phyloP scores from a whole-genome alignment of 2,113 vertebrate genomes.

The Brachyhypopomus gauderio region DNA sequence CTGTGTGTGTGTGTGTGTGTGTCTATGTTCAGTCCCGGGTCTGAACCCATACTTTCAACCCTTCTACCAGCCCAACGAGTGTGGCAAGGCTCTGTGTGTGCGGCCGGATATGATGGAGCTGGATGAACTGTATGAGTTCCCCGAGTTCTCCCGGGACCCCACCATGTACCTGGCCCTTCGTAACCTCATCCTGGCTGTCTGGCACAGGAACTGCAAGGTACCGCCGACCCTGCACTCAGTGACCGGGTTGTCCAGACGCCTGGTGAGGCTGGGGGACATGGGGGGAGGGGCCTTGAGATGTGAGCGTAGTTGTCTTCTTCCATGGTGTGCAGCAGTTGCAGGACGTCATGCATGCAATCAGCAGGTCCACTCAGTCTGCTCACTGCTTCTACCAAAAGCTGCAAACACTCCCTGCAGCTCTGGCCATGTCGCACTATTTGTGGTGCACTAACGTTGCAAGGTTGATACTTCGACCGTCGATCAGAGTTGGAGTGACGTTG shows the following conservation, averaged over 20 bases:
- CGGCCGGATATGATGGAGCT: conserved; percentile 97
- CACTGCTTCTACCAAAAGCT: too few species aligned
- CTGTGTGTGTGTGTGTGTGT: conserved; percentile 5
- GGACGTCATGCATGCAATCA: too few species aligned
- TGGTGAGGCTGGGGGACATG: too few species aligned
- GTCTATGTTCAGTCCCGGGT: conserved; percentile 77
- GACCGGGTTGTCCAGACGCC: too few species aligned
- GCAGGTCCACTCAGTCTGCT: too few species aligned
- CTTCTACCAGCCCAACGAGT: conserved; percentile 97
- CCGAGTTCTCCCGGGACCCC: conserved; percentile 94
- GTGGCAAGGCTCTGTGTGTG: conserved; percentile 95
- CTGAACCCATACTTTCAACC: conserved; percentile 95
- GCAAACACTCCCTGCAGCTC: too few species aligned
- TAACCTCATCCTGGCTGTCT: conserved; percentile 93
- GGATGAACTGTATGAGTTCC: conserved; percentile 98
- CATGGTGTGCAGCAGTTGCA: too few species aligned
- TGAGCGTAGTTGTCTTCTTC: too few species aligned
- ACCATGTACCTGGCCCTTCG: conserved; percentile 96
- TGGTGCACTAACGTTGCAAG: too few species aligned
- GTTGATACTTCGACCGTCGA: too few species aligned
- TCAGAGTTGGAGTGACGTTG: not conserved
- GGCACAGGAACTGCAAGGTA: conserved; percentile 92
- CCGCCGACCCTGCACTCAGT: not conserved
- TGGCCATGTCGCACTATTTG: too few species aligned
- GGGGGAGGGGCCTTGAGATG: too few species aligned